These are phyloP conservation scores for Pristionchus fissidentatus DNA, from an alignment of 2,888 invertebrate genomes.

Conservation along the genomic window DNA sequence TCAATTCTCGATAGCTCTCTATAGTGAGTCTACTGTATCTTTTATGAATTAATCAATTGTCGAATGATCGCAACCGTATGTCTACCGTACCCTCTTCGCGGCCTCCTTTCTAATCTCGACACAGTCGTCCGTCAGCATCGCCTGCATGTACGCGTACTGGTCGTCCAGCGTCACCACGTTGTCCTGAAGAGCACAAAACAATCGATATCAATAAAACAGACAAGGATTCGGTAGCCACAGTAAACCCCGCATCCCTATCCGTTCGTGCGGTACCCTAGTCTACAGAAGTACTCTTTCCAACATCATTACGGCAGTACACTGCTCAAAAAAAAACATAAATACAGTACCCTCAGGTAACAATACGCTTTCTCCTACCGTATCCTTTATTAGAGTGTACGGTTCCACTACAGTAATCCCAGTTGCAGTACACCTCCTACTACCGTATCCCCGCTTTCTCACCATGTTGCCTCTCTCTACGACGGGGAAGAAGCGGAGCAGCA, in stretches of 20 bases:
- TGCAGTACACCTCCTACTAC: neutral
- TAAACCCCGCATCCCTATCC: too few species aligned
- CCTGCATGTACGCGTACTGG: neutral
- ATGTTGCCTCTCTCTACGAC: neutral
- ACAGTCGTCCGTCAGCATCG: neutral
- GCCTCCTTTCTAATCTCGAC: neutral
- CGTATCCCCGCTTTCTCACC: neutral
- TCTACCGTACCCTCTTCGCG: neutral
- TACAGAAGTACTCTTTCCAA: too few species aligned
- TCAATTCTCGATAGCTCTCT: too few species aligned
- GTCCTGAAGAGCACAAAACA: conserved; percentile 7
- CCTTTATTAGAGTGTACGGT: too few species aligned
- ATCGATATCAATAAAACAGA: neutral
- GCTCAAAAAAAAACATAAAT: too few species aligned
- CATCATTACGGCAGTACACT: too few species aligned
- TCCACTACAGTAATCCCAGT: neutral
- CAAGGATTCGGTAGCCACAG: neutral
- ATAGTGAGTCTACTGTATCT: too few species aligned
- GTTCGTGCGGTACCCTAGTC: too few species aligned
- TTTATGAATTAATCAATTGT: neutral
- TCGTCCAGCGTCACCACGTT: neutral
- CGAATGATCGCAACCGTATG: neutral
- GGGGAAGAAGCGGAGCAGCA: conserved; percentile 30
- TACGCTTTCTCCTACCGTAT: too few species aligned
- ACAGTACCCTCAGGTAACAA: too few species aligned